A percentile compares a stretch with the other conserved stretches of the same genome.
These are phyloP conservation scores for Tadarida brasiliensis DNA, from an alignment of 2,797 vertebrate genomes.

Conservation along the genomic window DNA sequence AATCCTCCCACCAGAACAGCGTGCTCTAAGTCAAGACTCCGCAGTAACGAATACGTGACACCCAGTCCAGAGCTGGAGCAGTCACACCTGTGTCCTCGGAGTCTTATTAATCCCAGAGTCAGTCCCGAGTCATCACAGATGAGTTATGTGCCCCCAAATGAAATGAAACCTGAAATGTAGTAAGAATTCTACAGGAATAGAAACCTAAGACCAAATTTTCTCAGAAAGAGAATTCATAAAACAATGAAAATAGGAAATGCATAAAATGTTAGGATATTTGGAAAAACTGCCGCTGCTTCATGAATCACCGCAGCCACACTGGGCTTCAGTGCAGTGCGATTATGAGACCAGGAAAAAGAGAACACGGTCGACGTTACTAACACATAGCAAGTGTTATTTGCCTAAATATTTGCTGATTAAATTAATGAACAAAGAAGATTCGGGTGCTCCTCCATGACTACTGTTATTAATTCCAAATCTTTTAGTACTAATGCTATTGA, in stretches of 20 bases:
- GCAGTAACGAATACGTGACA: neutral
- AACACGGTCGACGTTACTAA: neutral
- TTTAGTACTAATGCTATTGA: neutral
- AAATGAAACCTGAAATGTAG: neutral
- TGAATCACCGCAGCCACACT: neutral
- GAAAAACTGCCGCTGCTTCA: neutral
- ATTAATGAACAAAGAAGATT: neutral
- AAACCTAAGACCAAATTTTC: neutral
- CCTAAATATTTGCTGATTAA: neutral
- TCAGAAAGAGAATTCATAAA: slow-evolving; percentile 41
- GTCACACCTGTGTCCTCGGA: neutral
- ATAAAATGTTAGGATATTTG: neutral
- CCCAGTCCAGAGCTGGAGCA: neutral
- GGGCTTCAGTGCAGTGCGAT: neutral
- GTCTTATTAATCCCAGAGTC: slow-evolving; percentile 4
- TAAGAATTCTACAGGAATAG: neutral
- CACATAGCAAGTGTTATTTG: too few species aligned
- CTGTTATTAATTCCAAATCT: neutral
- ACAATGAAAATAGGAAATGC: neutral
- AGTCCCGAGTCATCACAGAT: neutral
- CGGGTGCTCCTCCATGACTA: neutral
- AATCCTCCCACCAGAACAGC: neutral
- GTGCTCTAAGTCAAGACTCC: slow-evolving; percentile 36
- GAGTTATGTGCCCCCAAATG: neutral
- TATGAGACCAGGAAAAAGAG: neutral